A percentile compares a stretch with the other conserved stretches of the same genome.
These are phyloP conservation scores for Tetragnatha montana DNA, from an alignment of 2,888 invertebrate genomes.

Conservation along the genomic window DNA sequence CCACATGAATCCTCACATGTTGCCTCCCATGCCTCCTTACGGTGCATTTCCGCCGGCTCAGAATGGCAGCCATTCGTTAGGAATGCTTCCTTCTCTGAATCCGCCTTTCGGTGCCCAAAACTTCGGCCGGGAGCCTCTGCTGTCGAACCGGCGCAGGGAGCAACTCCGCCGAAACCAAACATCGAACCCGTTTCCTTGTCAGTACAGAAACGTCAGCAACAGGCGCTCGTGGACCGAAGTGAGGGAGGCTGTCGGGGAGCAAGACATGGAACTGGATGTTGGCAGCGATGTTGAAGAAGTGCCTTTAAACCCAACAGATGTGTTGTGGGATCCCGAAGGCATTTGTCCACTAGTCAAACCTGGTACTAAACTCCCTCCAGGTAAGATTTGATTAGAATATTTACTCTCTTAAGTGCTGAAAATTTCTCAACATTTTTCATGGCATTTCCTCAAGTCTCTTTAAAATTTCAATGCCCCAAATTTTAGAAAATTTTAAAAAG, in stretches of 20 bases:
- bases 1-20: not conserved
- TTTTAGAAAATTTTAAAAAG: no score
- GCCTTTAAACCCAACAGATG: slow-evolving; percentile 25
- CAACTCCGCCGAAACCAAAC: not conserved
- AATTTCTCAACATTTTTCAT: not conserved
- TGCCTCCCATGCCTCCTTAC: not conserved
- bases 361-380: slow-evolving; percentile 10
- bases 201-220: slow-evolving; percentile 13
- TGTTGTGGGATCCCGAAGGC: slow-evolving; percentile 27
- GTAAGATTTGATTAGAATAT: slow-evolving; percentile 7
- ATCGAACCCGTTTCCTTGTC: slow-evolving; percentile 40
- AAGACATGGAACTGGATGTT: not conserved
- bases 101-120: not conserved
- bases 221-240: slow-evolving; percentile 42
- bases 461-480: no score
- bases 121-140: not conserved
- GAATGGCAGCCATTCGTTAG: not conserved
- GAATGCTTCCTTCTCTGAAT: not conserved
- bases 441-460: not conserved
- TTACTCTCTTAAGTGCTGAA: no score
- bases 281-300: slow-evolving; percentile 59
- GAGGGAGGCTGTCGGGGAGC: slow-evolving; percentile 17
- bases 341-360: slow-evolving; percentile 47
- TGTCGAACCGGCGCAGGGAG: not conserved
- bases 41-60: not conserved